These are phyloP conservation scores for Macrophya annulata DNA, from an alignment of 2,888 invertebrate genomes.

Conservation along the genomic window DNA sequence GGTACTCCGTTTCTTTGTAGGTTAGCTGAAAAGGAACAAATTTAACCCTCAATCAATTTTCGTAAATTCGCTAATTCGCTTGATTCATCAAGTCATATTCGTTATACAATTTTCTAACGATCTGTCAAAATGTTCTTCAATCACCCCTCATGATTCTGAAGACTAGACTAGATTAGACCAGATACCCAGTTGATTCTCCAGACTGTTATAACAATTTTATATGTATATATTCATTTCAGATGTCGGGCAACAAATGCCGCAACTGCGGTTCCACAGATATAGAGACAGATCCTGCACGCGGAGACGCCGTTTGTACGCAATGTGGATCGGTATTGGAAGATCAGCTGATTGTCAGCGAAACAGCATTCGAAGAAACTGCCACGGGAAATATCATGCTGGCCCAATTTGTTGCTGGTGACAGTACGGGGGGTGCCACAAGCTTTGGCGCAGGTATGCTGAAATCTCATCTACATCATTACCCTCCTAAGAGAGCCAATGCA, in stretches of 20 bases:
- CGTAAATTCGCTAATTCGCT: not conserved
- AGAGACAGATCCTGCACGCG: slow-evolving; percentile 96
- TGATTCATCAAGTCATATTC: not conserved
- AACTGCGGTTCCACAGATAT: slow-evolving; percentile 95
- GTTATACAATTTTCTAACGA: not conserved
- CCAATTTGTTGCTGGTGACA: slow-evolving; percentile 95
- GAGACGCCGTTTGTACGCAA: slow-evolving; percentile 97
- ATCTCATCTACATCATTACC: not conserved
- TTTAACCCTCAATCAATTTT: not conserved
- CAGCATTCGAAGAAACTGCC: slow-evolving; percentile 96
- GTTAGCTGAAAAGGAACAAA: slow-evolving; percentile 9
- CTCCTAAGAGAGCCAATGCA: not conserved
- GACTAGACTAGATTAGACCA: not conserved
- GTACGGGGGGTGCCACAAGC: slow-evolving; percentile 91
- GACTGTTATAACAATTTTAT: too few relatives aligned
- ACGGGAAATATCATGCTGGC: slow-evolving; percentile 94
- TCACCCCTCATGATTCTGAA: not conserved
- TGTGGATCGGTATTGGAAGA: slow-evolving; percentile 98
- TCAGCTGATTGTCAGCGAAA: slow-evolving; percentile 97
- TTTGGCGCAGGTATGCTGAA: slow-evolving; percentile 86
- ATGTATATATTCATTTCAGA: slow-evolving; percentile 63
- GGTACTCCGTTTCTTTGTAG: not conserved
- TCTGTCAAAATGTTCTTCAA: not conserved
- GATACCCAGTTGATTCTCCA: not conserved
- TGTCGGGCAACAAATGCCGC: slow-evolving; percentile 90